Base-by-base conservation (phyloP, 2,797 vertebrate genomes). In the Pampus argenteus region DNA sequence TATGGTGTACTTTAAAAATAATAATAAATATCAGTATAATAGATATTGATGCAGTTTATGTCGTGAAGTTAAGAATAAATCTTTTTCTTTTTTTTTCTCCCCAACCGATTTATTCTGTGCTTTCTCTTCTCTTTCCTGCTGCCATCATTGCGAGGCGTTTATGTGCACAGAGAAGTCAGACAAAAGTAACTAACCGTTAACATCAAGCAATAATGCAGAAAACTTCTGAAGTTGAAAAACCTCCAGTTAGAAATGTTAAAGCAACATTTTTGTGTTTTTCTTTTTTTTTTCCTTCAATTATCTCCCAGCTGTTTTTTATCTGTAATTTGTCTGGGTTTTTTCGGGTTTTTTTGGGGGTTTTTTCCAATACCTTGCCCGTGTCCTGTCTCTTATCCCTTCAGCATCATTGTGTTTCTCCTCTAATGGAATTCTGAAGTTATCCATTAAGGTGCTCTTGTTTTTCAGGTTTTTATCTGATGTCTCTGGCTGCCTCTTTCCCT, bases 381-480 rank as follows among this genome's bases (percentile, higher is more conserved):
- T 84, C 63, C 40, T 14, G 25, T 40, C 47, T 69, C 49, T 62
- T 61, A 22, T 76, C 54, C 66, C 1, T 20, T 47, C 64, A 8
- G 55, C 23, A 5, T 57, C 49, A 57, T 62, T 76, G 71, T 64
- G 58, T 56, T 67, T 77, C 58, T 78, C 68, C 70, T 70, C 58
- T 83, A 73, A 81, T 68, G 65, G 62, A 70, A 85, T 84, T 65
- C 54, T 70, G 56, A 75, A 77, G 57, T 82, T 78, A 20, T 58
- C 71, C 54, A 64, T 86, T 76, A 75, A 80, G 67, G 38, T 56
- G 71, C 62, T 74, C 70, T 66, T 74, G 83, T 86, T 84, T 79
- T 77, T 49, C 72, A 2, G 23, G 9, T 26, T 66, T 70, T 82
- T 86, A 86, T 90, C 81, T 78, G 74, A 82, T 78, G 69, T 75